These are phyloP conservation scores for Drosophila merina DNA, from an alignment of 2,888 invertebrate genomes.

Conservation along the genomic window DNA sequence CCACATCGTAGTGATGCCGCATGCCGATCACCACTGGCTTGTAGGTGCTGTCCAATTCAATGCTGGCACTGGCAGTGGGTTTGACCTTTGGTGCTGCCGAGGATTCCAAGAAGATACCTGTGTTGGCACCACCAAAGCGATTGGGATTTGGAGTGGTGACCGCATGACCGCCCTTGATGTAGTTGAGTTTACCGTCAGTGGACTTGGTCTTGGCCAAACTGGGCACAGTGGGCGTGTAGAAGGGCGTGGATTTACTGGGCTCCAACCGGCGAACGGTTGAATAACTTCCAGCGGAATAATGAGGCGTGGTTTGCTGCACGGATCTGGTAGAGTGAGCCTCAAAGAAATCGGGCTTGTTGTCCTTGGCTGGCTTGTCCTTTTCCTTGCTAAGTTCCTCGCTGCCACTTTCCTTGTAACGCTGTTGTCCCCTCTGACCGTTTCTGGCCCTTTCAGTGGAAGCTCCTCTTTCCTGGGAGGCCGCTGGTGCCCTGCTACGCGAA, in stretches of 20 bases:
- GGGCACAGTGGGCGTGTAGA: slow-evolving; percentile 84
- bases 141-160: slow-evolving; percentile 74
- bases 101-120: slow-evolving; percentile 62
- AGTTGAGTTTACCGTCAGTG: slow-evolving; percentile 73
- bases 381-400: slow-evolving; percentile 66
- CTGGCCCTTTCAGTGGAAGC: slow-evolving; percentile 69
- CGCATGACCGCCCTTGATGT: slow-evolving; percentile 64
- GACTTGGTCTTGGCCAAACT: slow-evolving; percentile 72
- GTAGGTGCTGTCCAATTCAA: slow-evolving; percentile 63
- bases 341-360: slow-evolving; percentile 54
- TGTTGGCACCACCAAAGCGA: slow-evolving; percentile 64
- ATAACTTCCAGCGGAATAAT: slow-evolving; percentile 74
- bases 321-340: slow-evolving; percentile 59
- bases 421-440: slow-evolving; percentile 73
- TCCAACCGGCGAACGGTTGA: slow-evolving; percentile 82
- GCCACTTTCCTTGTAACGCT: slow-evolving; percentile 71
- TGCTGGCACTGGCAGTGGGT: slow-evolving; percentile 54
- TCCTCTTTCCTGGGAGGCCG: slow-evolving; percentile 54
- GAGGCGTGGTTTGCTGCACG: slow-evolving; percentile 69
- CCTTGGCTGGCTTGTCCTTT: slow-evolving; percentile 43
- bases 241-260: slow-evolving; percentile 82
- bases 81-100: slow-evolving; percentile 55
- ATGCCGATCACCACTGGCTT: slow-evolving; percentile 75
- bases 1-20: slow-evolving; percentile 72
- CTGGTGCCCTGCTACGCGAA: slow-evolving; percentile 29